A percentile compares a stretch with the other conserved stretches of the same genome.
These are phyloP conservation scores for Eurystomus gularis DNA, from an alignment of 2,113 vertebrate genomes.

Conservation along the genomic window DNA sequence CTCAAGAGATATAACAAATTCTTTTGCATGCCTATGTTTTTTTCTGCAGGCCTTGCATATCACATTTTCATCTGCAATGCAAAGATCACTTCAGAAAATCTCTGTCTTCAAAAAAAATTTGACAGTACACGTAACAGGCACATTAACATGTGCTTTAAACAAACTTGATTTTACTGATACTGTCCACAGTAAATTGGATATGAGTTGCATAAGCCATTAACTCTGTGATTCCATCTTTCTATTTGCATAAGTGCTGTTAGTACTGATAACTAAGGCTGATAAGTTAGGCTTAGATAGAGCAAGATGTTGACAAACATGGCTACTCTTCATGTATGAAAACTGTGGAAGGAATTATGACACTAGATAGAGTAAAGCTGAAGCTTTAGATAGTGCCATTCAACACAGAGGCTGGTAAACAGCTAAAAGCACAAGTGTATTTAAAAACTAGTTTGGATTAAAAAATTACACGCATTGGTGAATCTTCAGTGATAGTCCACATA, in stretches of 20 bases:
- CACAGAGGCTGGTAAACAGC: background rate
- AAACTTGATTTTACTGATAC: background rate
- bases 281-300: background rate
- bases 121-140: background rate
- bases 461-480: background rate
- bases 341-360: background rate
- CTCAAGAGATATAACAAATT: slow-evolving; percentile 4
- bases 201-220: background rate
- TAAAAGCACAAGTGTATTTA: background rate
- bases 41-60: background rate
- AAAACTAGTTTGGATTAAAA: background rate
- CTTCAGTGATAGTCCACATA: background rate
- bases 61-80: background rate
- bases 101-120: background rate
- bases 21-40: background rate
- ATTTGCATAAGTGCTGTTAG: background rate
- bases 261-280: background rate
- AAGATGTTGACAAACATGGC: background rate
- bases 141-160: background rate
- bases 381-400: background rate
- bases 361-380: background rate
- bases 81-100: slow-evolving; percentile 22
- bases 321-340: background rate
- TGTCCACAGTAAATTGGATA: background rate
- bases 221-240: background rate